Base-by-base conservation (phyloP, 2,797 vertebrate genomes). In the Tragelaphus oryx region DNA sequence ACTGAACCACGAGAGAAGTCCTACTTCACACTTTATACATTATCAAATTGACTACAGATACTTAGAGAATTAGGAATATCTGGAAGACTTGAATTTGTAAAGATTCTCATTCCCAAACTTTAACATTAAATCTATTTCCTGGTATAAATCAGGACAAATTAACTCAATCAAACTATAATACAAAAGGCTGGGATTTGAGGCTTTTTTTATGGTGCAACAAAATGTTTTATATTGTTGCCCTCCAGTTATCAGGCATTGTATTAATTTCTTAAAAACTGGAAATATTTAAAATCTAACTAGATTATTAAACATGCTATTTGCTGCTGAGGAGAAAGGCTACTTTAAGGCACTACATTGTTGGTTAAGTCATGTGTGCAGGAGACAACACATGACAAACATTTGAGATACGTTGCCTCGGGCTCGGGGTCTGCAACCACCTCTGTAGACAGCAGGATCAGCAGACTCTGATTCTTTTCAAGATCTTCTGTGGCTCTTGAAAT, bases 61-160 rank as follows among this genome's bases (percentile, higher is more conserved):
- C n/a, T 81, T 88, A 84, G 76, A 97, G 88, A 93, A 93, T 68
- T 93, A 30, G 71, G 28, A 52, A n/a, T 93, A 60, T 62, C 60
- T 50, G 52, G 10, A 89, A 91, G 52, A 87, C 80, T 20, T 76
- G 46, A 57, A 57, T 37, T 80, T 89, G 80, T 81, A 78, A 82
- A 76, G 10, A 87, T 95, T 78, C 8, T 9, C 22, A 41, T 78
- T 84, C 18, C 37, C 24, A 95, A 80, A 37, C 20, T 81, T 65
- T 52, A 87, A 94, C 18, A 5, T 76, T 60, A 91, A 87, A 12
- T 84, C 59, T 95, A 6, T 81, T 81, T 88, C 33, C 50, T 3
- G 5, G 46, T 65, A 44, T 59, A 37, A 37, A 20, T 80, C 20
- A 13, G 78, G 20, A 80, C 50, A 37, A 37, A 80, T 37, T 24